Percentiles rank a stretch among this genome's conserved stretches.
Conservation (phyloP, 2,888 invertebrate genomes). For the Leucophenga maculata region DNA sequence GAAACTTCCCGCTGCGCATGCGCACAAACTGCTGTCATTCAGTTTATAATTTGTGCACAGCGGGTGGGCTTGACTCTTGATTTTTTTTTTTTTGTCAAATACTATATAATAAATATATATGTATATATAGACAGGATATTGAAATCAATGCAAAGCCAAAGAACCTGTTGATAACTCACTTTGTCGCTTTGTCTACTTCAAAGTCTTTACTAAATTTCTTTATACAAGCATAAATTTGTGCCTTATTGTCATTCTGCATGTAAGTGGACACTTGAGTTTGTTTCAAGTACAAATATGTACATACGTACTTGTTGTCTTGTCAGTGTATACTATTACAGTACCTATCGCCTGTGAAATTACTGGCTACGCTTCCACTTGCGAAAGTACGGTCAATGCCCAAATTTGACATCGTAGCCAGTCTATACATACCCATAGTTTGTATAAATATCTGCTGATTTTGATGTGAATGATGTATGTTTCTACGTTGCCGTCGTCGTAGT, state of each 20-base stretch:
- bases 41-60: neutral
- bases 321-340: neutral
- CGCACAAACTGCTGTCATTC: constrained; percentile 8
- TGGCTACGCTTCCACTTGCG: neutral
- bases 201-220: neutral
- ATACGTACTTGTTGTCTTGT: neutral
- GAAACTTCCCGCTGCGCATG: constrained; percentile 51
- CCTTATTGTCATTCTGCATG: neutral
- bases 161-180: constrained; percentile 22
- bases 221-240: neutral
- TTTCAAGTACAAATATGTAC: neutral
- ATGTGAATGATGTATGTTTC: neutral
- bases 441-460: neutral
- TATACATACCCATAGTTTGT: neutral
- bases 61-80: constrained; percentile 11
- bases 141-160: neutral
- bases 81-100: neutral
- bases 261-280: neutral
- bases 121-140: too few relatives aligned
- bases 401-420: neutral
- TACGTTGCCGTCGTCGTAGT: neutral
- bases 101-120: too few relatives aligned
- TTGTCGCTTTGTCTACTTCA: neutral
- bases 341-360: neutral
- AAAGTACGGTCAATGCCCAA: neutral